Evolutionary conservation across 2,113 vertebrate species (phyloP).

Genomic region (Pachyramphus minor): DNA sequence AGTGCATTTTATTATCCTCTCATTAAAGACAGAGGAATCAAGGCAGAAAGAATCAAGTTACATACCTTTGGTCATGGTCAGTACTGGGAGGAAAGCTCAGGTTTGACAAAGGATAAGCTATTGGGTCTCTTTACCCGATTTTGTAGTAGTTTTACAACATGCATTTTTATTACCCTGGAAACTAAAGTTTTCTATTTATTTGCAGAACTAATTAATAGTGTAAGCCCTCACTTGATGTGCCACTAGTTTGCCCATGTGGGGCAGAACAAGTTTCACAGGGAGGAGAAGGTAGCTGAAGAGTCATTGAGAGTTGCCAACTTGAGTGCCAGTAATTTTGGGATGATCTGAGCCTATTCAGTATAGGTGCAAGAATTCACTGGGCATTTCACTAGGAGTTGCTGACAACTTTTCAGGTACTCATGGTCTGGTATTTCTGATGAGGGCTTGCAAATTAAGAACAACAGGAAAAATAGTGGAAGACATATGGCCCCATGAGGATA

Average conservation of each 20-base stretch:
- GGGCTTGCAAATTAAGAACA: background rate
- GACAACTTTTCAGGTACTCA: background rate
- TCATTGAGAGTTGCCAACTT: background rate
- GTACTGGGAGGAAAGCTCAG: background rate
- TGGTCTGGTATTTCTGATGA: background rate
- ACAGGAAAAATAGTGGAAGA: background rate
- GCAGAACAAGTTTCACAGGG: background rate
- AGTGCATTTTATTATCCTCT: background rate
- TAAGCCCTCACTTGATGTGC: background rate
- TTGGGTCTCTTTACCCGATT: background rate
- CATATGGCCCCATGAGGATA: background rate
- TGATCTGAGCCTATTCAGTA: background rate
- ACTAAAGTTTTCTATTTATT: background rate
- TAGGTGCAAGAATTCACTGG: background rate
- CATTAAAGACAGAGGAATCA: background rate
- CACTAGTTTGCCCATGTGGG: background rate
- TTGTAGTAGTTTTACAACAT: background rate
- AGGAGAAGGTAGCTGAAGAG: background rate
- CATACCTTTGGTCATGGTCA: rapidly evolving
- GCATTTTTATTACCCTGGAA: background rate
- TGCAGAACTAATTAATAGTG: background rate
- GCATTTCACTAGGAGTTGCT: background rate
- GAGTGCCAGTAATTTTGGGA: background rate
- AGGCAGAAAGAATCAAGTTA: background rate
- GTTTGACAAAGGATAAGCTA: background rate